These are phyloP conservation scores for Drosophila athabasca DNA, from an alignment of 1,140 invertebrate genomes.

Conservation along the genomic window DNA sequence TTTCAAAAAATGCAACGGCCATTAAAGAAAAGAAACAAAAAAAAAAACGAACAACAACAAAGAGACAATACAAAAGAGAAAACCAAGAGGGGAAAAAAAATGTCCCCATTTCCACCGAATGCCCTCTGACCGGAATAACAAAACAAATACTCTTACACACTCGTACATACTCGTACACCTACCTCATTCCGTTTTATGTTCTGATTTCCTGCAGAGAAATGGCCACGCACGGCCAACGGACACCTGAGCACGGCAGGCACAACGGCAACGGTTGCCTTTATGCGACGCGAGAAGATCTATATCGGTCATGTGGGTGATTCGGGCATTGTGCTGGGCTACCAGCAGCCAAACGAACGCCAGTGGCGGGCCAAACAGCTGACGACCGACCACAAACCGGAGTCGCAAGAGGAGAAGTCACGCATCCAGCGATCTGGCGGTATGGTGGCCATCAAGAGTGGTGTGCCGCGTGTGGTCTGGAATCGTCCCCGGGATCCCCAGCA, in stretches of 20 bases:
- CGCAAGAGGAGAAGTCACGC: slow-evolving; percentile 91
- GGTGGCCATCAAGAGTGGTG: slow-evolving; percentile 95
- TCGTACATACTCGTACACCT: no score
- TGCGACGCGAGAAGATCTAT: slow-evolving; percentile 96
- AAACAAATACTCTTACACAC: background rate
- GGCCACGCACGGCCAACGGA: slow-evolving; percentile 96
- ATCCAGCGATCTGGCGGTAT: slow-evolving; percentile 95
- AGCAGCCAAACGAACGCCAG: slow-evolving; percentile 87
- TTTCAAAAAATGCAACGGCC: slow-evolving; percentile 6
- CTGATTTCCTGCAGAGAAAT: slow-evolving; percentile 88
- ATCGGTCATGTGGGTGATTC: slow-evolving; percentile 99
- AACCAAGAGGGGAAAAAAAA: no score
- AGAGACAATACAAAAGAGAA: slow-evolving; percentile 8
- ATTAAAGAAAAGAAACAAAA: slow-evolving; percentile 15
- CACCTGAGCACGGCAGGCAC: slow-evolving; percentile 98
- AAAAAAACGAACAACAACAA: background rate
- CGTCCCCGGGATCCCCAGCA: slow-evolving; percentile 88
- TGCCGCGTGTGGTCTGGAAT: slow-evolving; percentile 98
- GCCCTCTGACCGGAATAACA: background rate
- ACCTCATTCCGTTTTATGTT: background rate
- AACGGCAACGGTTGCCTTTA: slow-evolving; percentile 97
- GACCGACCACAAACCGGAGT: slow-evolving; percentile 97
- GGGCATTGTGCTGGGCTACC: slow-evolving; percentile 94
- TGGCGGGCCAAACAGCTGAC: slow-evolving; percentile 93
- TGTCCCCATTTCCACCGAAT: no score